A percentile compares a stretch with the other conserved stretches of the same genome.
phyloP scores from a whole-genome alignment of 2,113 vertebrate genomes.

The Serinus canaria region DNA sequence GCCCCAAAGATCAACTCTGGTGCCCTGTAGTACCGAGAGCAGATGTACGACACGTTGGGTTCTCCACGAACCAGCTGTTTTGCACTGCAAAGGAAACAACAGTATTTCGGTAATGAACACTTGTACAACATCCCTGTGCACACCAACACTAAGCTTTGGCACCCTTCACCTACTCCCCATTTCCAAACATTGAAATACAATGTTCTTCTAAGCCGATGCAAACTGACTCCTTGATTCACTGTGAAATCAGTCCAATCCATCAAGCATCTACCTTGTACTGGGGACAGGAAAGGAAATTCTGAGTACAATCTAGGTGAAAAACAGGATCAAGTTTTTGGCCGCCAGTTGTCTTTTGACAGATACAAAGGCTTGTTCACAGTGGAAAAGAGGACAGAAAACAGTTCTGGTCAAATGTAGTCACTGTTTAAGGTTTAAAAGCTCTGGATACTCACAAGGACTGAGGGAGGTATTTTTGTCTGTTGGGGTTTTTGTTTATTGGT shows the following conservation, averaged over 20 bases:
- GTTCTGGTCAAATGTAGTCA: neutral
- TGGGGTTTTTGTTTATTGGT: no score
- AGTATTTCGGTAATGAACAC: neutral
- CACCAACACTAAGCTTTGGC: neutral
- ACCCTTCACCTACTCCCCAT: neutral
- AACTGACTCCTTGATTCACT: neutral
- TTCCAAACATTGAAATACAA: neutral
- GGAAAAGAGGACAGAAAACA: neutral
- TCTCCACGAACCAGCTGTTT: slow-evolving; percentile 99
- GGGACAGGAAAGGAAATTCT: neutral
- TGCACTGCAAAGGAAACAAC: slow-evolving; percentile 78
- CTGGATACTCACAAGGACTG: neutral
- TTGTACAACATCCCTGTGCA: neutral
- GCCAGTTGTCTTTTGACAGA: neutral
- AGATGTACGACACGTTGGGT: slow-evolving; percentile 99
- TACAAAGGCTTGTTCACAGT: neutral
- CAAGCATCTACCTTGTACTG: neutral
- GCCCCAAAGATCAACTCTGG: slow-evolving; percentile 99
- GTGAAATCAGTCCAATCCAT: neutral
- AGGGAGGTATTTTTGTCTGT: neutral
- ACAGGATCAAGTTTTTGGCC: neutral
- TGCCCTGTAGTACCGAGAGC: slow-evolving; percentile 99
- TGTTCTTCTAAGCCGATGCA: neutral
- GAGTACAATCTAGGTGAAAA: neutral
- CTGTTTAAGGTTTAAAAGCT: neutral